A percentile compares a stretch with the other conserved stretches of the same genome.
These are phyloP conservation scores for Hypothenemus hampei DNA, from an alignment of 1,140 invertebrate species.

Conservation along the genomic window DNA sequence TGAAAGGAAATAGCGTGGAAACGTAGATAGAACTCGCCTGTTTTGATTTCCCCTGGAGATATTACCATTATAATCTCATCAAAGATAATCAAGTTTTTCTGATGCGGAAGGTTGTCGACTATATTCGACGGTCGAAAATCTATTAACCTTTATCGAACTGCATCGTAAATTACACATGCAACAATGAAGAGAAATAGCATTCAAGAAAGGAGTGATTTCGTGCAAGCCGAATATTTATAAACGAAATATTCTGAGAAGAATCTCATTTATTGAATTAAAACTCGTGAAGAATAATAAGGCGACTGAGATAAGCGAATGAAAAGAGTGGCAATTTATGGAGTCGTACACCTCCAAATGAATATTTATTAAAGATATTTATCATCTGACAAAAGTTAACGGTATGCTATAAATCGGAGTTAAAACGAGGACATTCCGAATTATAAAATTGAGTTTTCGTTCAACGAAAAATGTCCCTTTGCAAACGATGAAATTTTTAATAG, in stretches of 20 bases:
- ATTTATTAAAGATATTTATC: slow-evolving; percentile 21
- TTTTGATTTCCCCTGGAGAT: slow-evolving; percentile 15
- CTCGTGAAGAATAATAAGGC: slow-evolving; percentile 9
- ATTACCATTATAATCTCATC: slow-evolving; percentile 32
- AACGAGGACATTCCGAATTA: slow-evolving; percentile 1
- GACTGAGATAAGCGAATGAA: slow-evolving; percentile 9
- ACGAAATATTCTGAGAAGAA: slow-evolving; percentile 10
- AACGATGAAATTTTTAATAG: no score
- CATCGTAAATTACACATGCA: no score
- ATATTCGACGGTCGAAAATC: no score
- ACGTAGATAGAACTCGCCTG: slow-evolving; percentile 22
- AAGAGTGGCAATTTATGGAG: slow-evolving; percentile 13
- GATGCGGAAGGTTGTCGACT: no score
- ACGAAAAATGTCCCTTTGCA: no score
- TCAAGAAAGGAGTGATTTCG: no score
- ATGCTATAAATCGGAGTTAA: slow-evolving; percentile 7
- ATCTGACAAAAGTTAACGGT: slow-evolving; percentile 19
- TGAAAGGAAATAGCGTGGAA: slow-evolving; percentile 29
- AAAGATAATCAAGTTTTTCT: slow-evolving; percentile 27
- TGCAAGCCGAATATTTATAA: slow-evolving; percentile 7
- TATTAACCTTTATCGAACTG: no score
- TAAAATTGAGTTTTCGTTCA: no score
- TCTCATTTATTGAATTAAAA: slow-evolving; percentile 19
- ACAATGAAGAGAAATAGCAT: no score
- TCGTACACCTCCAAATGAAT: slow-evolving; percentile 19